Conservation (phyloP, 23 tunicate genomes). For the Halocynthia roretzi region DNA sequence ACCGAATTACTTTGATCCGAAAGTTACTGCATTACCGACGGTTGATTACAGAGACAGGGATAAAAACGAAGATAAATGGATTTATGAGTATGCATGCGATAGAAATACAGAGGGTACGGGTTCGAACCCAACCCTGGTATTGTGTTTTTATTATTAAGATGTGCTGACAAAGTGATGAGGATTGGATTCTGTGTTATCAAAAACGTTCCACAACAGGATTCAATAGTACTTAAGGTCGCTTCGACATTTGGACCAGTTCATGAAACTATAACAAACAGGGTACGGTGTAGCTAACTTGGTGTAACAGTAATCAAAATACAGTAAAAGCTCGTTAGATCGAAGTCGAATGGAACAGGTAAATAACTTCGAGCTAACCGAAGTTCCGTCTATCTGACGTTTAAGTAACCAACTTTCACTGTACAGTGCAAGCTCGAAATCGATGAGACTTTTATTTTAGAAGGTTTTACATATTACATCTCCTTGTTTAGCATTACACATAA, state of each 20-base stretch:
- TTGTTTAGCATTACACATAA: too few relatives aligned
- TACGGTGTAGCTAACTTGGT: neutral
- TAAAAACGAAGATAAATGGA: neutral
- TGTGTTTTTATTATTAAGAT: neutral
- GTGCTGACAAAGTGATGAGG: neutral
- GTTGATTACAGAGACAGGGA: neutral
- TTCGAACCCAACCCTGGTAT: neutral
- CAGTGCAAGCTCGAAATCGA: too few relatives aligned
- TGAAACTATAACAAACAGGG: conserved; percentile 5
- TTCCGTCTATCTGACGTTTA: too few relatives aligned
- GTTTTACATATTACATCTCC: neutral
- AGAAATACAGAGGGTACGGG: neutral
- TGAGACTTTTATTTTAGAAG: too few relatives aligned
- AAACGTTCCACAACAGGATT: neutral
- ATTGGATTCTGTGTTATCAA: conserved; percentile 6
- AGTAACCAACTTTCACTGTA: too few relatives aligned
- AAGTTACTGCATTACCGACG: neutral
- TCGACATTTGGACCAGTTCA: neutral
- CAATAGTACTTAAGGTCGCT: conserved; percentile 6
- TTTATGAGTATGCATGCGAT: neutral
- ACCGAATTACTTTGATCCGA: neutral
- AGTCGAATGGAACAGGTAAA: too few relatives aligned
- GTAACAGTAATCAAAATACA: too few relatives aligned
- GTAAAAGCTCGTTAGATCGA: too few relatives aligned
- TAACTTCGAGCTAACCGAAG: too few relatives aligned